phyloP scores from a whole-genome alignment of 2,797 vertebrate genomes.

The Siniperca obscura region DNA sequence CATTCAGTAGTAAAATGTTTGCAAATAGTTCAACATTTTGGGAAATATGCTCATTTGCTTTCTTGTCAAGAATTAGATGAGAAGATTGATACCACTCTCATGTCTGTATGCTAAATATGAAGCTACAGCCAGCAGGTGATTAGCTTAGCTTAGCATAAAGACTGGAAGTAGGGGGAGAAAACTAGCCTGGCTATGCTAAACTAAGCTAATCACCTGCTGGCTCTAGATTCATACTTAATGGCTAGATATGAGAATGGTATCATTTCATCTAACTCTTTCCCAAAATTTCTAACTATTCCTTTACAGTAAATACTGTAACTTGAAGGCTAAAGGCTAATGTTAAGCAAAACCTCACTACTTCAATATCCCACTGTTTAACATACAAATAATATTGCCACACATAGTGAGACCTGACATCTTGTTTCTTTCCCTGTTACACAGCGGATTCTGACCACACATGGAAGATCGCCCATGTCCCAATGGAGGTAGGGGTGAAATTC shows the following conservation, averaged over 20 bases:
- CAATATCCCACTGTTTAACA: background rate
- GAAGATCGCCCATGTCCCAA: conserved; percentile 91
- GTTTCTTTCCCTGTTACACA: conserved; percentile 27
- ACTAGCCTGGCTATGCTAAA: no score
- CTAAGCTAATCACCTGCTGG: background rate
- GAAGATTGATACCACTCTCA: background rate
- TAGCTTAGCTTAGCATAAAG: no score
- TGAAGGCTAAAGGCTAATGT: background rate
- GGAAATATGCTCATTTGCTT: background rate
- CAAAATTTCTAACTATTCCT: background rate
- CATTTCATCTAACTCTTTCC: background rate
- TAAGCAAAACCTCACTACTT: background rate
- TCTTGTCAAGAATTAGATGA: background rate
- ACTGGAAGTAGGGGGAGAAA: no score
- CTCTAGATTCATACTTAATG: background rate
- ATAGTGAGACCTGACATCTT: background rate
- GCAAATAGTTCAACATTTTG: no score
- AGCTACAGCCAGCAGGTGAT: background rate
- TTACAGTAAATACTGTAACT: background rate
- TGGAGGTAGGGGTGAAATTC: conserved; percentile 88
- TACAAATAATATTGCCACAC: background rate
- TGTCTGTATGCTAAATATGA: background rate
- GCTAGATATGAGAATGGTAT: background rate
- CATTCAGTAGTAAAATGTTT: background rate
- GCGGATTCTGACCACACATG: conserved; percentile 81